Conservation (phyloP, 2,113 vertebrate genomes). For the Chrysochloris asiatica region DNA sequence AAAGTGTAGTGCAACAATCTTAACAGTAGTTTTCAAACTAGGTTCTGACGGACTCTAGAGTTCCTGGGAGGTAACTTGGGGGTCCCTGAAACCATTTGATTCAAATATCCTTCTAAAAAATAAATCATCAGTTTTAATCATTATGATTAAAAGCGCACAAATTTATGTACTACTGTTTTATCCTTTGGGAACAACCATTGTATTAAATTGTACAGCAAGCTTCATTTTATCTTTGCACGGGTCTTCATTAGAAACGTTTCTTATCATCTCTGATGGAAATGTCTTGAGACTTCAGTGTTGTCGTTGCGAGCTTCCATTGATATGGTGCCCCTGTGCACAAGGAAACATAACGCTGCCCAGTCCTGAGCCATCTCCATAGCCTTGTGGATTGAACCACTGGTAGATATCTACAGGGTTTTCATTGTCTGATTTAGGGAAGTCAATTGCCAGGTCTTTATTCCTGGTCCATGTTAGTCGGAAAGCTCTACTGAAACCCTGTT, state of each 20-base stretch:
- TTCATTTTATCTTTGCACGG: background rate
- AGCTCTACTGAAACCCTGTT: background rate
- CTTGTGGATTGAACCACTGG: background rate
- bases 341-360: background rate
- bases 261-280: background rate
- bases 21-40: background rate
- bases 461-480: background rate
- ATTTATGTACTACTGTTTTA: background rate
- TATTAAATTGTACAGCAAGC: background rate
- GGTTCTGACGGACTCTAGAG: background rate
- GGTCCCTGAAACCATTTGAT: background rate
- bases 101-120: background rate
- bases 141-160: background rate
- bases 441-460: background rate
- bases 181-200: background rate
- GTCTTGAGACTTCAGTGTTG: background rate
- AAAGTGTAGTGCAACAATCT: background rate
- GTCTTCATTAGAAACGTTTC: background rate
- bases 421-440: background rate
- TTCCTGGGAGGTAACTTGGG: background rate
- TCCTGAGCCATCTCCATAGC: background rate
- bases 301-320: no score
- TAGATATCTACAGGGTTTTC: background rate
- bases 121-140: background rate
- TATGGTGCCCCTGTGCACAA: no score